phyloP scores from a whole-genome alignment of 2,797 vertebrate genomes.

The Cynopterus sphinx region DNA sequence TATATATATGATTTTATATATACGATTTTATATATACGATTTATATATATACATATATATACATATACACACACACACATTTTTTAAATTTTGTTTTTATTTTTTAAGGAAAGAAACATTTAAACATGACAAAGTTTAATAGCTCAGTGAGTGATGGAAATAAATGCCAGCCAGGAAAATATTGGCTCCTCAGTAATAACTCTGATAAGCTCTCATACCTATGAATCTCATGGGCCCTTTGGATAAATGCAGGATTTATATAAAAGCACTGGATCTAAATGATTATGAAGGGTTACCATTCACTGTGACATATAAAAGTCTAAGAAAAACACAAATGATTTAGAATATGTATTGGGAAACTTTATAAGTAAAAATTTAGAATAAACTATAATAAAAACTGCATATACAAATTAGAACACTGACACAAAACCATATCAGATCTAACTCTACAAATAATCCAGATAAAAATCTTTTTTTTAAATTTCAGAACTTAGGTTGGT shows the following conservation, averaged over 20 bases:
- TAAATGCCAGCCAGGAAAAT: background rate
- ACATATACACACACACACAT: background rate
- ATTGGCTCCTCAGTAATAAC: background rate
- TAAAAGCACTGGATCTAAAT: background rate
- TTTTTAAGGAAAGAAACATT: slow-evolving; percentile 21
- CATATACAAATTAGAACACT: background rate
- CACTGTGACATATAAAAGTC: background rate
- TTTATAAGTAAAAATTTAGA: background rate
- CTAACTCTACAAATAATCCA: background rate
- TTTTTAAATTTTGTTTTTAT: background rate
- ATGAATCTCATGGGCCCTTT: background rate
- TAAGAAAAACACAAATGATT: background rate
- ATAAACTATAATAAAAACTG: background rate
- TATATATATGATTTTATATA: too few relatives aligned
- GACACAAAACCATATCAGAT: background rate
- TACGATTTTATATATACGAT: too few relatives aligned
- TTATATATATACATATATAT: too few relatives aligned
- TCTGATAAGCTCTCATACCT: background rate
- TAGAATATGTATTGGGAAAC: background rate
- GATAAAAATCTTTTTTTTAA: background rate
- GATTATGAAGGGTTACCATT: background rate
- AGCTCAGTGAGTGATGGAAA: background rate
- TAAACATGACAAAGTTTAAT: slow-evolving; percentile 12
- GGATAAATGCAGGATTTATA: background rate
- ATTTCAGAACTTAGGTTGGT: background rate